A percentile compares a stretch with the other conserved stretches of the same genome.
Evolutionary conservation across 2,888 invertebrate species (phyloP).

Genomic region (Caenorhabditis wallacei): DNA sequence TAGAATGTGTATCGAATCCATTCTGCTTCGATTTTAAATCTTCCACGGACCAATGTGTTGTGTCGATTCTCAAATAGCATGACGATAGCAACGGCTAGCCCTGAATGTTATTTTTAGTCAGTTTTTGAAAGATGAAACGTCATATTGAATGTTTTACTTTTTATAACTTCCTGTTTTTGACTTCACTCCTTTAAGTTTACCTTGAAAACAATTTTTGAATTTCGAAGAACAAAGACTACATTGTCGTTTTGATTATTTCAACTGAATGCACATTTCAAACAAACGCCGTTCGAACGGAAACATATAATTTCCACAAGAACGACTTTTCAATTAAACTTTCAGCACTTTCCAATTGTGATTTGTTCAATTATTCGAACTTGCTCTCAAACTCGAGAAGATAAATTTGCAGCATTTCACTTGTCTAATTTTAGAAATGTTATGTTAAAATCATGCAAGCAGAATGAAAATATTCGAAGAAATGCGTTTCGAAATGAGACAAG

Average conservation of each 20-base stretch:
- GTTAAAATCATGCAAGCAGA: background rate
- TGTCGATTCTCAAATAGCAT: slow-evolving; percentile 64
- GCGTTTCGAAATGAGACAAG: background rate
- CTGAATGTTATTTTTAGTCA: slow-evolving; percentile 28
- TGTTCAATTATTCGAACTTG: too few species aligned
- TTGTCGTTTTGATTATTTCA: background rate
- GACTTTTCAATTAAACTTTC: too few species aligned
- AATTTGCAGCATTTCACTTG: background rate
- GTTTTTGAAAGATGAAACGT: too few species aligned
- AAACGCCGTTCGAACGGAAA: too few species aligned
- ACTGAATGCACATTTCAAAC: background rate
- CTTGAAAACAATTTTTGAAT: background rate
- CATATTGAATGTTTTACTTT: too few species aligned
- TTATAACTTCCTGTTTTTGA: too few species aligned
- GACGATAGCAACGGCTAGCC: slow-evolving; percentile 52
- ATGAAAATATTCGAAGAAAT: background rate
- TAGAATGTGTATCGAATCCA: slow-evolving; percentile 58
- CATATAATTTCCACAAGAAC: too few species aligned
- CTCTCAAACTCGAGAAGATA: too few species aligned
- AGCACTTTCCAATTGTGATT: background rate
- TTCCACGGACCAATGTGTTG: slow-evolving; percentile 58
- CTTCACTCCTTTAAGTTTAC: too few species aligned
- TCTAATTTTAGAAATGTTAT: background rate
- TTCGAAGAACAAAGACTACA: background rate
- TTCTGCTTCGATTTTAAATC: slow-evolving; percentile 54